Base-by-base conservation (phyloP, 2,113 vertebrate genomes). In the Greenwoodochromis staneri region DNA sequence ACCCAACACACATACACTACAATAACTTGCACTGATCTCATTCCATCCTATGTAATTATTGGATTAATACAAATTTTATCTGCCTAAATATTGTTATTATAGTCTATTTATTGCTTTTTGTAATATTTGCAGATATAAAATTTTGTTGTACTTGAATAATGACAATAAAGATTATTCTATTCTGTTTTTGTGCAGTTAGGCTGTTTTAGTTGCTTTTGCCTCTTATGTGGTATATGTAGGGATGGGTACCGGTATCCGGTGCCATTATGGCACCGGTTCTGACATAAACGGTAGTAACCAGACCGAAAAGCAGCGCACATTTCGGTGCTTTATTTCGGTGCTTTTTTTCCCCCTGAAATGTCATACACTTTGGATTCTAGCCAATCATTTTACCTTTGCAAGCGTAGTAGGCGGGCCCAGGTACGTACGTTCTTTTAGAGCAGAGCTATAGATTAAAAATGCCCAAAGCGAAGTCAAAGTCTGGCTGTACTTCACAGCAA, bases 161-260 rank as follows among this genome's bases (percentile, higher is more conserved):
- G 31, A 36, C 61, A 66, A 66, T 36, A 66, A 66, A n/a, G 31
- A 66, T 66, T 12, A 66, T 66, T 66, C 31, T 66, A 66, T 66
- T 66, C 17, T 66, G 9, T 5, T 36, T 40, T 4, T 47, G 38
- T 45, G 69, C 21, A 47, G 38, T 47, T 73, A 45, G n/a, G 38
- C 19, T 7, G 51, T 24, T 55, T 55, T 38, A 55, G 34, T 2
- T 24, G n/a, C 34, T 27, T 78, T 6, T 31, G 3, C 21, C 54
- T 34, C 27, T 34, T 34, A 66, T 11, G 7, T 36, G 31, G 59
- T 45, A 45, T 45, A 45, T 38, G 9, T 38, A 38, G 38, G 13
- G 42, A 45, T 45, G 42, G 42, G 13, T 45, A 45, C 42, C 0
- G 3, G 13, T 45, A 7, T 45, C 13, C 3, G 4, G 9, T 38